phyloP scores from a whole-genome alignment of 2,888 invertebrate genomes.

The Ferrisia virgata region DNA sequence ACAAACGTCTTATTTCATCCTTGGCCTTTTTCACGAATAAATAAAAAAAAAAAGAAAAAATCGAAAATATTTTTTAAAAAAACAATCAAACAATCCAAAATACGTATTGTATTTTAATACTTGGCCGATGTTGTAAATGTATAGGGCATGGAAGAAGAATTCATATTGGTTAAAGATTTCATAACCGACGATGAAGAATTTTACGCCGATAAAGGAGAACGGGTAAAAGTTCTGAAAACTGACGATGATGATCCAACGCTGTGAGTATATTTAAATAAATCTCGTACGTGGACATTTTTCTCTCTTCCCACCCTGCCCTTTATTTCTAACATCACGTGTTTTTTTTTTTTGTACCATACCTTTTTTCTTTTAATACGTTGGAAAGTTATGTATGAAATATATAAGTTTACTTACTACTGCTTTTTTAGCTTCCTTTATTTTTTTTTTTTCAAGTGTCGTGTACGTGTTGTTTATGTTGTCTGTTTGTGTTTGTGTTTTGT shows the following conservation, averaged over 20 bases:
- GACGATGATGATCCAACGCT: slow-evolving; percentile 47
- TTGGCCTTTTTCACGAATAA: too few relatives aligned
- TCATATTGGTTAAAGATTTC: slow-evolving; percentile 47
- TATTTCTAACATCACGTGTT: neutral
- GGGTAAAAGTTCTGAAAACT: slow-evolving; percentile 51
- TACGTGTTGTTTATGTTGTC: neutral
- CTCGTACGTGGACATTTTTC: neutral
- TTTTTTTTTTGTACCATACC: neutral
- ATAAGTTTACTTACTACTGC: too few relatives aligned
- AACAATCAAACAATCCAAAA: neutral
- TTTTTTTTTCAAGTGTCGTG: neutral
- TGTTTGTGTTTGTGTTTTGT: neutral
- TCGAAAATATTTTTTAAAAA: too few relatives aligned
- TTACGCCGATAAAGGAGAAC: slow-evolving; percentile 47
- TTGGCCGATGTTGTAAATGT: slow-evolving; percentile 46
- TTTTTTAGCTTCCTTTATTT: neutral
- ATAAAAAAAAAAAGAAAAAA: too few relatives aligned
- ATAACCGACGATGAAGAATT: slow-evolving; percentile 47
- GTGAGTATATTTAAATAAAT: slow-evolving; percentile 44
- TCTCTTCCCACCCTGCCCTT: neutral
- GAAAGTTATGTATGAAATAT: too few relatives aligned
- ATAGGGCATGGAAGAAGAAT: slow-evolving; percentile 47
- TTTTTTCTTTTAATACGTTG: neutral
- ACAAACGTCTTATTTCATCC: neutral
- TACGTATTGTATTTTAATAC: neutral